Evolutionary conservation across 2,113 vertebrate genomes (phyloP), one percentile per base, ranked within the genome.

Genomic region (Sigmodon hispidus): DNA sequence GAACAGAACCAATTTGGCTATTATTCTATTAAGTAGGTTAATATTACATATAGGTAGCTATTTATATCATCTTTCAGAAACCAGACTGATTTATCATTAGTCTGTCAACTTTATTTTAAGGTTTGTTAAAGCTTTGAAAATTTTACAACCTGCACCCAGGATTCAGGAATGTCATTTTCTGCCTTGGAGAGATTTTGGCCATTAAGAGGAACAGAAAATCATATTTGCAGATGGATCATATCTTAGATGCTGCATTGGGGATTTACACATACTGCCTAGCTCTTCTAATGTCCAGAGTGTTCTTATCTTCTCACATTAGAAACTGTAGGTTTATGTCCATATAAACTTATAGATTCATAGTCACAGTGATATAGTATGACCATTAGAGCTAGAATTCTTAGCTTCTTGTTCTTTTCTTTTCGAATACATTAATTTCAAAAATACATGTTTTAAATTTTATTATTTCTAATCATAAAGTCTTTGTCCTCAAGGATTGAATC

Each of bases 1-100:
- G 43, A 96, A 77, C 43, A 85, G 43, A 97, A 79, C 36, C 45
- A 77, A 17, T 61, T 90, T 50, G 81, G 43, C 5, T 50, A 2
- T 59, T 40, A 45, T 97, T n/a, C 76, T 81, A 22, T 69, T n/a
- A 91, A 93, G n/a, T 85, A 10, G 36, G 0, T 79, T 75, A 80
- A 95, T 84, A 77, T 85, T 55, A 80, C 89, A 5, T 31, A 26
- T 76, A 67, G 77, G 52, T 79, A 63, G n/a, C 48, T 89, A 26
- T 81, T 88, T 63, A 75, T 19, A 65, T 1, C 5, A 43, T 80
- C 5, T 69, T 67, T 69, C 21, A 84, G 29, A 86, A 61, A 3
- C 76, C 36, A 19, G 24, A 72, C 36, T 92, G 48, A 94, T 77
- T 67, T 92, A 94, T 79, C 45, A 6, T 52, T 36, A n/a, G 45